Evolutionary conservation across 2,113 vertebrate species (phyloP).

Genomic region (Chamaetylas fuelleborni): DNA sequence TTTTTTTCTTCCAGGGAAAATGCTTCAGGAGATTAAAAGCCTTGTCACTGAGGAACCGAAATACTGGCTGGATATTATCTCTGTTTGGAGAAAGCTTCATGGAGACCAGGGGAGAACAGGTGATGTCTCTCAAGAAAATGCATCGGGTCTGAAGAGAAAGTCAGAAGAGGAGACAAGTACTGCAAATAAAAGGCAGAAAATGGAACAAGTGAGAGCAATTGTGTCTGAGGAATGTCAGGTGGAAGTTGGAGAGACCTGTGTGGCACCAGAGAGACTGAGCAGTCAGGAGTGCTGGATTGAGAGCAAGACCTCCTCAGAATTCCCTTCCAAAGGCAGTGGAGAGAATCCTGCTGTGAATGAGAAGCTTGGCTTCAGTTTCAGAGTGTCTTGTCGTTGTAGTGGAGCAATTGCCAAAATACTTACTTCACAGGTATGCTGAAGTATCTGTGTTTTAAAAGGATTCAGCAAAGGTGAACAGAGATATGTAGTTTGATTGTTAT

Average conservation of each 20-base stretch:
- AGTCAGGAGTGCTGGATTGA: neutral
- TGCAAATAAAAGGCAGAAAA: slow-evolving; percentile 59
- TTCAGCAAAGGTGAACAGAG: neutral
- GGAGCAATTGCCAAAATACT: slow-evolving; percentile 78
- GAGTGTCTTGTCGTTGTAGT: slow-evolving; percentile 89
- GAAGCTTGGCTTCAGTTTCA: slow-evolving; percentile 67
- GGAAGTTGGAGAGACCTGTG: neutral
- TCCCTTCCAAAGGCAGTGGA: neutral
- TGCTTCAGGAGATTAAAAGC: slow-evolving; percentile 60
- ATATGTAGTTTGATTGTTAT: neutral
- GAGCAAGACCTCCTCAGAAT: neutral
- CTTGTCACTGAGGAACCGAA: slow-evolving; percentile 60
- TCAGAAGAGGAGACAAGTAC: neutral
- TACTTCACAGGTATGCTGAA: slow-evolving; percentile 77
- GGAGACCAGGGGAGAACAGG: neutral
- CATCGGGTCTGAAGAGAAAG: slow-evolving; percentile 62
- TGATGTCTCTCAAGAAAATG: neutral
- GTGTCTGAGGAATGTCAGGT: neutral
- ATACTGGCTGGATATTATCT: slow-evolving; percentile 63
- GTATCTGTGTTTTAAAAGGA: neutral
- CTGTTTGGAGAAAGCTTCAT: slow-evolving; percentile 66
- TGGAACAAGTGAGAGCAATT: neutral
- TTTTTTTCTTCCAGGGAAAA: slow-evolving; percentile 69
- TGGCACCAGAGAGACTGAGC: neutral
- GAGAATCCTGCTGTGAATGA: neutral